Conservation (phyloP, 2,888 invertebrate species). For the Mylabris sibirica region DNA sequence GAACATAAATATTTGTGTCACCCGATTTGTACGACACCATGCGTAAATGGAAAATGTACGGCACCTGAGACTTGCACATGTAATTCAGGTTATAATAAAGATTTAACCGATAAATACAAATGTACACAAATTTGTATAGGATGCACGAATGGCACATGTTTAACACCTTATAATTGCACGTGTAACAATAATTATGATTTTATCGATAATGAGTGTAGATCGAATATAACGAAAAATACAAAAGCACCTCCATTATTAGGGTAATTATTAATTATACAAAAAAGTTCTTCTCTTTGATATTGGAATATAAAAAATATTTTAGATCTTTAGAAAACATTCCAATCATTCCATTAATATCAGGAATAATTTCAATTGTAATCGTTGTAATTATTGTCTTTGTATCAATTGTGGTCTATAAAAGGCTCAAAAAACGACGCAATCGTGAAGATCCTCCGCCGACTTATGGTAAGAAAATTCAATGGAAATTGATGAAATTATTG, state of each 20-base stretch:
- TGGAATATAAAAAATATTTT: background rate
- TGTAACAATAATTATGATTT: conserved; percentile 31
- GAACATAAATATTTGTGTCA: conserved; percentile 40
- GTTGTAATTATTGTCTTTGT: background rate
- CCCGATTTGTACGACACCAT: background rate
- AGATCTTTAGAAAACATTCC: background rate
- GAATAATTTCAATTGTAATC: background rate
- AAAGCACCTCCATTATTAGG: background rate
- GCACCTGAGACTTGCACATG: background rate
- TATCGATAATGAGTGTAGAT: conserved; percentile 22
- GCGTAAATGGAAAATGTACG: background rate
- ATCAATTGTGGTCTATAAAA: background rate
- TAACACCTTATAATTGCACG: conserved; percentile 32
- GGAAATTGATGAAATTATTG: no score
- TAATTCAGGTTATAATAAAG: background rate
- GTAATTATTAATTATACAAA: no score
- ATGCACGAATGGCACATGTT: conserved; percentile 42
- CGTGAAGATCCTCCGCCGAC: background rate
- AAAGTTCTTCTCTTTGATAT: no score
- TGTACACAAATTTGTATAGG: conserved; percentile 39
- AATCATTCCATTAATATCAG: background rate
- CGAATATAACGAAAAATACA: background rate
- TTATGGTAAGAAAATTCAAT: conserved; percentile 2
- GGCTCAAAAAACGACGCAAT: background rate
- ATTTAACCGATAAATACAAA: conserved; percentile 20